Base-by-base conservation (phyloP, 92 coral and sea anemone species). In the Meandrina meandrites region DNA sequence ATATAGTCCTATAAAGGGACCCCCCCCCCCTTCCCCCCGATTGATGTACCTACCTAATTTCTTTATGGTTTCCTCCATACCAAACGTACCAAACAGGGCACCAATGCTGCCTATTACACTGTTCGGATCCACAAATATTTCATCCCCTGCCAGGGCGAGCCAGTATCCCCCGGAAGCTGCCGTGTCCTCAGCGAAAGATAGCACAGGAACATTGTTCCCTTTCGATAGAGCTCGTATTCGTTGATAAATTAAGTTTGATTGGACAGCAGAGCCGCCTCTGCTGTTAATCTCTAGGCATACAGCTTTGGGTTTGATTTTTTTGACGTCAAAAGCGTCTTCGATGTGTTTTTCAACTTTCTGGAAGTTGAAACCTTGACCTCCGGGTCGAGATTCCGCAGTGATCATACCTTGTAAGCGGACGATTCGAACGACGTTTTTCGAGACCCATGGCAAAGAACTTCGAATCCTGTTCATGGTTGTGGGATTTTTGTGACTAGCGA, bases 91-190 rank as follows among this genome's bases (percentile, higher is more conserved):
- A 51, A 64, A 40, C 76, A 95, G 34, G n/a, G 90, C 98, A 8
- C 98, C 98, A 75, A 95, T 94, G 13, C 93, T 94, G 32, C 98
- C 98, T 5, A 95, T 75, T 28, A 92, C 21, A 0, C 94, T 79
- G 88, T 92, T 95, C 8, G 95, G 91, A 80, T 94, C 97, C 32
- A 95, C 90, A 54, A 84, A 94, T 5, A 95, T 95, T 75, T 95
- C 97, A 68, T 95, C 98, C 32, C 95, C 98, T 0, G 98, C 97
- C 78, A 94, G 66, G 8, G 97, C 95, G 14, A 95, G 87, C 97
- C 95, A 94, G 77, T 95, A 95, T 0, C 97, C 98, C 8, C 98
- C 98, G 4, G 98, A 95, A 7, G 89, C 84, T 1, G 98, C 98
- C 21, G 58, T 64, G 75, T 95, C 98, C 56, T 95, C 98, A 10